phyloP scores from a whole-genome alignment of 2,888 invertebrate species.

The Stomorhina lunata region DNA sequence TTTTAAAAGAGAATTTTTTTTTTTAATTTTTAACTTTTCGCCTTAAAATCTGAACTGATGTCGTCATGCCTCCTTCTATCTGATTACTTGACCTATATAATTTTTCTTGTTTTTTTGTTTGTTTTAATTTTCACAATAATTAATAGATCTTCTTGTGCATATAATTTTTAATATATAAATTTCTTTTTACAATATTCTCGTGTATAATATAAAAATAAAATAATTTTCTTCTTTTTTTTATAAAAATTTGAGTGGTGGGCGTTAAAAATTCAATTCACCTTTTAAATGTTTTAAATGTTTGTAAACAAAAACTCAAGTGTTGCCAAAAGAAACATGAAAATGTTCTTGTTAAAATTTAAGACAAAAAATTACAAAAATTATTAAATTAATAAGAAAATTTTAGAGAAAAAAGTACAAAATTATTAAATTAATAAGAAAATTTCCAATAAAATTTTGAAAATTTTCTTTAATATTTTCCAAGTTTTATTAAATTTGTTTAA shows the following conservation, averaged over 20 bases:
- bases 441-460: background rate
- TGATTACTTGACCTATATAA: background rate
- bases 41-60: background rate
- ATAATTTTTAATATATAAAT: background rate
- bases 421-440: background rate
- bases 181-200: background rate
- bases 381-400: background rate
- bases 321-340: conserved; percentile 51
- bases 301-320: conserved; percentile 57
- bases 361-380: background rate
- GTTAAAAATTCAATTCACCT: conserved; percentile 46
- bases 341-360: conserved; percentile 22
- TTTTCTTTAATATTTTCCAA: no score
- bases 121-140: background rate
- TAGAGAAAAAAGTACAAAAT: background rate
- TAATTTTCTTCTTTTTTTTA: background rate
- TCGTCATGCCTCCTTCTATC: background rate
- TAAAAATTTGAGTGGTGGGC: conserved; percentile 48
- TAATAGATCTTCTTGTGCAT: background rate
- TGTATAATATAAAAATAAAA: background rate
- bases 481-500: background rate
- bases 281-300: no score
- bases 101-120: background rate
- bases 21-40: no score
- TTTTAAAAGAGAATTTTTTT: no score